phyloP scores from a whole-genome alignment of 2,113 vertebrate genomes.

The Petrocephalus microphthalmus region DNA sequence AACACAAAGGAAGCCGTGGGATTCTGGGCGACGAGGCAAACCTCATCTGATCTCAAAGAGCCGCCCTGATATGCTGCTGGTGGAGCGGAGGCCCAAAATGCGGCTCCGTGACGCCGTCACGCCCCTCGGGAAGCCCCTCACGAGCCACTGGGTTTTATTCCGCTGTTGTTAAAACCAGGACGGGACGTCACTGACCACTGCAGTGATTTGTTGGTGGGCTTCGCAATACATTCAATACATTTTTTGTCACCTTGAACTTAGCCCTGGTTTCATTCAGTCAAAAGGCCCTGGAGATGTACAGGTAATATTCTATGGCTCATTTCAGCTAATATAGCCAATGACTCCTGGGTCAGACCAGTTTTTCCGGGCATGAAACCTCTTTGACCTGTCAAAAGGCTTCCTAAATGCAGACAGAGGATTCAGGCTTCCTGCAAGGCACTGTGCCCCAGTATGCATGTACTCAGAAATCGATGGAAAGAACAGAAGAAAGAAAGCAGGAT shows the following conservation, averaged over 20 bases:
- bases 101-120: too few species aligned
- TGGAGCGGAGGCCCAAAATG: background rate
- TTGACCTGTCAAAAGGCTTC: background rate
- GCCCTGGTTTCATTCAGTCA: background rate
- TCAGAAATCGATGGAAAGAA: background rate
- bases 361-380: background rate
- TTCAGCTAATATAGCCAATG: background rate
- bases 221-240: background rate
- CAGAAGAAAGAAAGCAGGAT: background rate
- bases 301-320: background rate
- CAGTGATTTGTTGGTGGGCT: background rate
- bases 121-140: background rate
- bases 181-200: background rate
- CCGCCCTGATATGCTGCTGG: background rate
- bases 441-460: too few species aligned
- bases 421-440: too few species aligned
- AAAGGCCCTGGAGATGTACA: background rate
- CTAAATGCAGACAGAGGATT: background rate
- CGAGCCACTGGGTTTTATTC: background rate
- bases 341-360: background rate
- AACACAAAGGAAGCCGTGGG: background rate
- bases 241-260: background rate
- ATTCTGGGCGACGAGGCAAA: background rate
- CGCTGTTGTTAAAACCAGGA: background rate
- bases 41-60: background rate